Evolutionary conservation across 2,113 vertebrate genomes (phyloP).

Genomic region (Origma solitaria): DNA sequence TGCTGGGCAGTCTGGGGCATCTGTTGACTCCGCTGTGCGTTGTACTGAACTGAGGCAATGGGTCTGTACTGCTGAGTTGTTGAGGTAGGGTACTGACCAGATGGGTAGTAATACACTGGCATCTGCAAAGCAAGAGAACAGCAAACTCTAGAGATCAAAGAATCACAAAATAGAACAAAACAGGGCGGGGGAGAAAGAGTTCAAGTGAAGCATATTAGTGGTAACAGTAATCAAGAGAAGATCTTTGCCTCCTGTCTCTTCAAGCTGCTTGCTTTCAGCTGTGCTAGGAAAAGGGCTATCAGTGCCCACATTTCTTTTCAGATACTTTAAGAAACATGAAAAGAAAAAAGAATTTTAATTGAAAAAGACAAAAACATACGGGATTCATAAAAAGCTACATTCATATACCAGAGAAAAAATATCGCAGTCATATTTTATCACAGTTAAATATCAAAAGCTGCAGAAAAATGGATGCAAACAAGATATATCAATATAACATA

Average conservation of each 20-base stretch:
- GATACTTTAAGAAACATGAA: not conserved
- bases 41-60: slow-evolving; percentile 80
- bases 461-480: not conserved
- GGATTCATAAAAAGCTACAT: not conserved
- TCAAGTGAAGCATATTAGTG: not conserved
- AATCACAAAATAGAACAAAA: not conserved
- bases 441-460: not conserved
- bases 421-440: not conserved
- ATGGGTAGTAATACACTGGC: slow-evolving; percentile 85
- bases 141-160: not conserved
- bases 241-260: not conserved
- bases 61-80: slow-evolving; percentile 83
- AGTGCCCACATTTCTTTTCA: not conserved
- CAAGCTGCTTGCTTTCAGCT: not conserved
- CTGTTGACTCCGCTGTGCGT: slow-evolving; percentile 73
- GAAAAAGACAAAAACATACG: fast-evolving
- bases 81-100: slow-evolving; percentile 93
- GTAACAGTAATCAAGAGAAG: not conserved
- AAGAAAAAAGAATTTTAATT: not conserved
- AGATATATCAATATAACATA: fast-evolving
- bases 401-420: not conserved
- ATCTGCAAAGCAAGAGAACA: slow-evolving; percentile 71
- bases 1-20: slow-evolving; percentile 74
- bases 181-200: not conserved
- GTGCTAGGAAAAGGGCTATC: not conserved